Base-by-base conservation (phyloP, 2,797 vertebrate genomes). In the Myotis findleyi region DNA sequence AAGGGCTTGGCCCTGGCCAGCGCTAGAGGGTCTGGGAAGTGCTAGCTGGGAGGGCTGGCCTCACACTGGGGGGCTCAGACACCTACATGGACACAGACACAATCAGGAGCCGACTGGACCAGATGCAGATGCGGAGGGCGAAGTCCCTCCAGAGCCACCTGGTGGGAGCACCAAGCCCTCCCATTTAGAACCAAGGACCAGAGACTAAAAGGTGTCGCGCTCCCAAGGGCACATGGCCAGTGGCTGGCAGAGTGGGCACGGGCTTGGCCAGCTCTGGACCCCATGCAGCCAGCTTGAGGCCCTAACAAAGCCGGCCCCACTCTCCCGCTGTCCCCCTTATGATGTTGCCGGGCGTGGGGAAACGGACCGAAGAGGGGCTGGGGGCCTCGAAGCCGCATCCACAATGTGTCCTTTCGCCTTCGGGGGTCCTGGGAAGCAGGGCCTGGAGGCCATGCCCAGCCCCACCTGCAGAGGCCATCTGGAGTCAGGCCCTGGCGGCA, bases 391-490 rank as follows among this genome's bases (percentile, higher is more conserved):
- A 38, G 66, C 25, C 21, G 4, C n/a, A 18, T 20, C 71, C 6
- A 51, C n/a, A 16, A 30, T 0, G 53, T 12, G 73, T 38, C 20
- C 9, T 11, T 25, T 59, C 0, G 25, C 69, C 53, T 47, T 51
- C 7, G 94, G 11, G 3, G 14, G 59, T 96, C 95, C 96, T 95
- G 94, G 95, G 96, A 96, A 96, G 95, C 87, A 66, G 36, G 51
- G 53, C 83, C 92, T 36, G 69, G 51, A 62, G 62, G 69, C 93
- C 0, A 0, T 5, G 4, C 82, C 72, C 76, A 75, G 93, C 13
- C 75, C 96, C 95, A 95, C 95, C 96, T 93, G 86, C 77, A 87
- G 88, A 93, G 92, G 96, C 96, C 97, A 94, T 97, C 95, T 97
- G 97, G 92, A 87, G 79, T 69, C 83, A 47, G 90, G 83, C 73